Base-by-base conservation (phyloP, 1,140 invertebrate genomes). In the Drosophila setifemur region DNA sequence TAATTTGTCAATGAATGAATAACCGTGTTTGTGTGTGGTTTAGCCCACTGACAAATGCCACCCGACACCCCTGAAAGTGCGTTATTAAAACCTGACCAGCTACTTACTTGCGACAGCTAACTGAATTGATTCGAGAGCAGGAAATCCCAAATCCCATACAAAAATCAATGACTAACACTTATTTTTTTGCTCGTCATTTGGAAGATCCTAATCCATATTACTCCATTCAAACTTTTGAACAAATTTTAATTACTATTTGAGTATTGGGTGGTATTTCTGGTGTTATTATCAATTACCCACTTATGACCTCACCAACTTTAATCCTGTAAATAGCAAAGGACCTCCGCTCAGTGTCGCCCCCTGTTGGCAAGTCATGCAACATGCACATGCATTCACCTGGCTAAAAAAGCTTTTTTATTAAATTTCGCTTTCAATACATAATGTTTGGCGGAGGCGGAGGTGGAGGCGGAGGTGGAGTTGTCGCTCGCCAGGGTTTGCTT, bases 371-470 rank as follows among this genome's bases (percentile, higher is more conserved):
- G 57, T 54, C 76, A 48, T 79, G 76, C 45, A 69, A 48, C 57
- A 48, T 48, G 53, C 52, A 19, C 39, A 60, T 64, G 58, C 44
- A 66, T 60, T 55, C 40, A 64, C 63, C 39, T 53, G 61, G 23
- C 29, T 42, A 66, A 52, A 67, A 53, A 43, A 67, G 25, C 26
- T 68, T 68, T n/a, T 82, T 78, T 83, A 50, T 74, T 77, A 78
- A 85, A 85, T 85, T 83, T 83, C 78, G 69, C 78, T 83, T 83
- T 83, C 79, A 85, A 78, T 79, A 71, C 69, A 45, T 60, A 73
- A 64, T 70, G 39, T 11, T 53, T 16, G 33, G 12, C 4, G 33
- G 33, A 16, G 33, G 33, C 47, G 49, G 19, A 19, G 26, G 3
- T 31, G 26, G 5, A n/a, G n/a, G n/a, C 8, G 47, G 44, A 18